These are phyloP conservation scores for Odontesthes bonariensis DNA, from an alignment of 2,113 vertebrate species.

Conservation along the genomic window DNA sequence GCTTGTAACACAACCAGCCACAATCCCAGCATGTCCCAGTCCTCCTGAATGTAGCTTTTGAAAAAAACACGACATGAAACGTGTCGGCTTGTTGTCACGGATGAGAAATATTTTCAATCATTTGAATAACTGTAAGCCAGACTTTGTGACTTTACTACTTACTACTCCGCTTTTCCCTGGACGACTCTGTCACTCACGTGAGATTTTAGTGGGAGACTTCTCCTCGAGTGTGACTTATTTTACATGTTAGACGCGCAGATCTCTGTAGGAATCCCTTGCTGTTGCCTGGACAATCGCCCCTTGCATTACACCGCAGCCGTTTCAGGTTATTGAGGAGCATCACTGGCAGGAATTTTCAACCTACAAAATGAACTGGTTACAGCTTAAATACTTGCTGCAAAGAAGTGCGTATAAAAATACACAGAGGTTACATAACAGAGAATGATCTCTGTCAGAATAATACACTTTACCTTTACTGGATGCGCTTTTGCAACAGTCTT, in stretches of 20 bases:
- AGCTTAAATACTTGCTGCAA: neutral
- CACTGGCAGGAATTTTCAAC: neutral
- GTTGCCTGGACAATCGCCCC: neutral
- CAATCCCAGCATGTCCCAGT: neutral
- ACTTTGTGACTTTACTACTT: neutral
- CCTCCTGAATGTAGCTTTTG: neutral
- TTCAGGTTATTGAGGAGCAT: neutral
- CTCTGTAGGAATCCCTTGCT: neutral
- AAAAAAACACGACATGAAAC: neutral
- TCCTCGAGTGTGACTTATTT: too few relatives aligned
- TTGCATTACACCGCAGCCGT: neutral
- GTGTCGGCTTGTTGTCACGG: too few relatives aligned
- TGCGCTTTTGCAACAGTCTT: neutral
- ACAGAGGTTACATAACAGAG: slow-evolving; percentile 30
- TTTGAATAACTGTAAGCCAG: neutral
- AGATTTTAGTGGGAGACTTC: neutral
- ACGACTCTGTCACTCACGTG: neutral
- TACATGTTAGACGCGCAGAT: too few relatives aligned
- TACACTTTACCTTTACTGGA: neutral
- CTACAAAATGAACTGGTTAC: neutral
- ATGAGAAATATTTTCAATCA: too few relatives aligned
- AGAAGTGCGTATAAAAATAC: slow-evolving; percentile 1
- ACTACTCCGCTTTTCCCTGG: neutral
- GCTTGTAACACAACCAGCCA: neutral
- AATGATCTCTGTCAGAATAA: slow-evolving; percentile 30